Percentiles rank a stretch among this genome's conserved stretches.
Conservation (phyloP, 2,888 invertebrate genomes). For the Zaprionus lineosus region DNA sequence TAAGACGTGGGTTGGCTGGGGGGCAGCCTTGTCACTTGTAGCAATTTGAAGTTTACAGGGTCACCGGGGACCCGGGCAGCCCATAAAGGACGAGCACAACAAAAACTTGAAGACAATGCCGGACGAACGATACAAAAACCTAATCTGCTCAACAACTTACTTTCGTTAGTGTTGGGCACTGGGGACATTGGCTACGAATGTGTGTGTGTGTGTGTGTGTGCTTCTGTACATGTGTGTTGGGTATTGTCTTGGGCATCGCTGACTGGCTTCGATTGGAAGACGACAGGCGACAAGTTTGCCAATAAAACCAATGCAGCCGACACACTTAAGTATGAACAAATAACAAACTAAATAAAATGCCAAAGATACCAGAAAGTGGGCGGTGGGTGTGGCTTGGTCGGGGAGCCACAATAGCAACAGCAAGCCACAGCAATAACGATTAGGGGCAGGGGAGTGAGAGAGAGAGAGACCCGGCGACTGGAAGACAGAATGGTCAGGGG, state of each 20-base stretch:
- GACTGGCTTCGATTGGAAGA: slow-evolving; percentile 75
- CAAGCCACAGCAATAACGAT: slow-evolving; percentile 62
- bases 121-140: slow-evolving; percentile 62
- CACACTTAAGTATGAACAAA: slow-evolving; percentile 79
- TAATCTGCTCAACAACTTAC: slow-evolving; percentile 76
- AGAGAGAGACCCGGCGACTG: slow-evolving; percentile 7
- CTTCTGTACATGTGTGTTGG: slow-evolving; percentile 28
- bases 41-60: slow-evolving; percentile 77
- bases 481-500: too few relatives aligned
- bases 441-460: slow-evolving; percentile 7
- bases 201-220: slow-evolving; percentile 13
- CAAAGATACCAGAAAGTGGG: slow-evolving; percentile 63
- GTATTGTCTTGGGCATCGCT: slow-evolving; percentile 73
- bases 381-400: slow-evolving; percentile 49
- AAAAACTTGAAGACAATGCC: slow-evolving; percentile 66
- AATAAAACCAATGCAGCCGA: slow-evolving; percentile 76
- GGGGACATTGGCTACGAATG: slow-evolving; percentile 34
- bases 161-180: slow-evolving; percentile 40
- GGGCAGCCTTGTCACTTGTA: slow-evolving; percentile 58
- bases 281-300: slow-evolving; percentile 77
- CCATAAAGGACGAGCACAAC: slow-evolving; percentile 50
- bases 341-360: slow-evolving; percentile 77
- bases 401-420: slow-evolving; percentile 11
- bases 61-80: slow-evolving; percentile 59
- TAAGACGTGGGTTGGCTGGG: too few relatives aligned